Base-by-base conservation (phyloP, 2,113 vertebrate genomes). In the Leucosticte australis region DNA sequence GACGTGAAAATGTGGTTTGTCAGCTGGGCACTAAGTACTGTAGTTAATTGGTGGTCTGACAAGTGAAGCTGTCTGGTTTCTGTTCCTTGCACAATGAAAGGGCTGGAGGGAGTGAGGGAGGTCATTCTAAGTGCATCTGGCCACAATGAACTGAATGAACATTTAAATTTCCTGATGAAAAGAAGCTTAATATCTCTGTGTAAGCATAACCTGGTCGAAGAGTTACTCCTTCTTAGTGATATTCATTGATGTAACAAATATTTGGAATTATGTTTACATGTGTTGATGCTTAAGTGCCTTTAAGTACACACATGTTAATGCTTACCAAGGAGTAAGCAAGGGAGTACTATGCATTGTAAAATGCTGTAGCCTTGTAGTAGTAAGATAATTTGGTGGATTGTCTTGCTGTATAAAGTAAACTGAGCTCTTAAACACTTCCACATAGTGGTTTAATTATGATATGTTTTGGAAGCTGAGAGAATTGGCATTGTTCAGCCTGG, bases 1-100 rank as follows among this genome's bases (percentile, higher is more conserved):
- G 78, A 95, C 92, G 91, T 89, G 91, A 96, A 97, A 95, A 79
- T 39, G 30, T 77, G 49, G 68, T 64, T 92, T 92, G 88, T 88
- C 46, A 83, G 96, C 65, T 94, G 92, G 86, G 77, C 68, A 57
- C 90, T 90, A 95, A 97, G 93, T 92, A 74, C 30, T 87, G 75
- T 28, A 88, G 94, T 92, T 96, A 85, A 87, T 65, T 73, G 92
- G 69, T 79, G 88, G 17, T 82, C 10, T 23, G 62, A 60, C 27
- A n/a, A 23, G 37, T 46, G 46, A 33, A 83, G n/a, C 62, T 68
- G n/a, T 47, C 50, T 49, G 63, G 21, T 59, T 94, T 74, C n/a
- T 78, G 56, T 71, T 87, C 41, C 65, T 78, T 81, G 82, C 59
- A 84, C 52, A 89, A 31, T 71, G 44, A 49, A 67, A 35, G 39